A percentile compares a stretch with the other conserved stretches of the same genome.
Conservation (phyloP, 2,113 vertebrate species). For the Donacobius atricapilla region DNA sequence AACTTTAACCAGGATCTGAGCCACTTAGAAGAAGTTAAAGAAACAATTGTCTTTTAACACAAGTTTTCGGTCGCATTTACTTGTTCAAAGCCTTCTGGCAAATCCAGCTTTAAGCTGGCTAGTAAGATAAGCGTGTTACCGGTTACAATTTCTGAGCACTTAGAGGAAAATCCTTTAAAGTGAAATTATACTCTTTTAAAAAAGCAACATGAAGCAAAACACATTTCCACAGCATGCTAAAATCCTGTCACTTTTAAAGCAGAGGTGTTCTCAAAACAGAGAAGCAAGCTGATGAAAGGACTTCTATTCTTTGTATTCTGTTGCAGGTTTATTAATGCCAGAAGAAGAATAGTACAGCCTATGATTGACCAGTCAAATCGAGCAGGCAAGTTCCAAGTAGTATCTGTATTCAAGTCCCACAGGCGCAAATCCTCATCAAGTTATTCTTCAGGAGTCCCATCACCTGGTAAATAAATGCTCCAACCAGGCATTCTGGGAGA, state of each 20-base stretch:
- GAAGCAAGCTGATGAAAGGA: conserved; percentile 51
- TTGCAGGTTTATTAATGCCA: conserved; percentile 99
- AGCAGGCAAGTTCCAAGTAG: conserved; percentile 91
- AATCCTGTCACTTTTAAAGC: neutral
- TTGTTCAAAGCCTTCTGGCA: conserved; percentile 26
- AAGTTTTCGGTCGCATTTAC: neutral
- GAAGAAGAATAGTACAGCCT: conserved; percentile 99
- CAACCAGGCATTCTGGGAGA: conserved; percentile 76
- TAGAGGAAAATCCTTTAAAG: conserved; percentile 44
- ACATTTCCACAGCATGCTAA: neutral
- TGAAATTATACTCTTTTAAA: conserved; percentile 9
- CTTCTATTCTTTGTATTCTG: conserved; percentile 71
- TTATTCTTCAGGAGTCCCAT: conserved; percentile 72
- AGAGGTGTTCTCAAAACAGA: conserved; percentile 27
- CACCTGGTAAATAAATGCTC: conserved; percentile 75
- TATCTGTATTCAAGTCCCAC: conserved; percentile 68
- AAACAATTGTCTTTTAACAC: conserved; percentile 30
- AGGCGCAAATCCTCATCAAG: conserved; percentile 74
- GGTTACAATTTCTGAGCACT: neutral
- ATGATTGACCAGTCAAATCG: conserved; percentile 99
- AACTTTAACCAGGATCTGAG: conserved; percentile 76
- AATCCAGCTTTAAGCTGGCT: conserved; percentile 15
- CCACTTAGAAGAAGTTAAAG: conserved; percentile 57
- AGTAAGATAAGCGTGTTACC: neutral
- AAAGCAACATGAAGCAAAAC: neutral